phyloP scores from a whole-genome alignment of 2,113 vertebrate genomes.

The Illadopsis cleaveri region DNA sequence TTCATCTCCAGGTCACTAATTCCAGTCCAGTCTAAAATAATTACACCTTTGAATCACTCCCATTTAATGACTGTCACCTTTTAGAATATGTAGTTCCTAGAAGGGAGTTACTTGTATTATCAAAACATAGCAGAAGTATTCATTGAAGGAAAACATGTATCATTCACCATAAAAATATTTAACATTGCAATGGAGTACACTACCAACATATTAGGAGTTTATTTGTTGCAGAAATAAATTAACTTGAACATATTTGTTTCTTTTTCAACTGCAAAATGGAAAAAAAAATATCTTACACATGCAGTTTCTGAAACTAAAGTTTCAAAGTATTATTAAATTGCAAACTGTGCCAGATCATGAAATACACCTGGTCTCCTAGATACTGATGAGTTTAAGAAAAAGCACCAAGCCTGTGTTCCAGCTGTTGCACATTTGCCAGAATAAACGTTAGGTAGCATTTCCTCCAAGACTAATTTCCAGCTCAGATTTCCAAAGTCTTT shows the following conservation, averaged over 20 bases:
- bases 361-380: neutral
- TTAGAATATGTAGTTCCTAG: neutral
- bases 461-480: conserved; percentile 4
- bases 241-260: neutral
- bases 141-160: neutral
- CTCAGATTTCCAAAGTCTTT: conserved; percentile 5
- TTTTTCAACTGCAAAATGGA: neutral
- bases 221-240: neutral
- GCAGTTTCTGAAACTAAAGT: neutral
- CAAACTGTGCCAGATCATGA: neutral
- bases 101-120: neutral
- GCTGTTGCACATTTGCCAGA: neutral
- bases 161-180: neutral
- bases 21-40: neutral
- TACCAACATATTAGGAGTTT: neutral
- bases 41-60: neutral
- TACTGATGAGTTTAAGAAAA: neutral
- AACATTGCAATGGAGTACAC: neutral
- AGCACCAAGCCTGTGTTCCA: neutral
- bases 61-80: neutral
- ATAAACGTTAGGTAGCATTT: conserved; percentile 36
- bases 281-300: neutral
- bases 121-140: neutral
- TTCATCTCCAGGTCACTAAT: neutral
- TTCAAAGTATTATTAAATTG: neutral